Evolutionary conservation across 1,140 invertebrate species (phyloP).

Genomic region (Cecropterus lyciades): DNA sequence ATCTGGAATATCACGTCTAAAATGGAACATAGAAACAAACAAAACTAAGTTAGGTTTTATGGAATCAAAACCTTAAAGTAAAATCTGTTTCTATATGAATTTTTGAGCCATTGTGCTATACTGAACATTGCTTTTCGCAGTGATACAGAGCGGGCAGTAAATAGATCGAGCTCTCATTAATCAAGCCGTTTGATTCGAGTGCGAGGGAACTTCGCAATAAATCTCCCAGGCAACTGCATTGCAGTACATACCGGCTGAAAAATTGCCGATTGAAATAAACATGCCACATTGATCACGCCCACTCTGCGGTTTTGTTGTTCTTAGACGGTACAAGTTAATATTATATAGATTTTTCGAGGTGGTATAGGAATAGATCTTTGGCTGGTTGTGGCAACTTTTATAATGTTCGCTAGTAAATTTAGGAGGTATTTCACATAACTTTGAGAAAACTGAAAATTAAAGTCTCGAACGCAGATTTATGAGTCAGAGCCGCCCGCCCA

Average conservation of each 20-base stretch:
- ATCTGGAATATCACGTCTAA: too few relatives aligned
- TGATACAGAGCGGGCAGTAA: slow-evolving; percentile 59
- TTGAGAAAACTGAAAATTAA: too few relatives aligned
- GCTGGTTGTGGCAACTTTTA: too few relatives aligned
- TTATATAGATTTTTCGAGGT: slow-evolving; percentile 6
- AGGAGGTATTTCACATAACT: too few relatives aligned
- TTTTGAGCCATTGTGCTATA: not conserved
- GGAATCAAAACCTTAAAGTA: too few relatives aligned
- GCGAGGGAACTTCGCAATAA: slow-evolving; percentile 65
- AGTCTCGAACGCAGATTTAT: too few relatives aligned
- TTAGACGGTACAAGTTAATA: slow-evolving; percentile 27
- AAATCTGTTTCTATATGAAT: too few relatives aligned
- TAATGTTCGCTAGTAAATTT: too few relatives aligned
- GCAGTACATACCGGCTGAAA: slow-evolving; percentile 67
- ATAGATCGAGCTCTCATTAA: slow-evolving; percentile 71
- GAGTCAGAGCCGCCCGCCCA: too few relatives aligned
- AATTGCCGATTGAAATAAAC: slow-evolving; percentile 77
- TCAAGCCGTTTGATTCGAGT: slow-evolving; percentile 64
- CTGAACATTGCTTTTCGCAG: slow-evolving; percentile 7
- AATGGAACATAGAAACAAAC: too few relatives aligned
- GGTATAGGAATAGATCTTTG: not conserved
- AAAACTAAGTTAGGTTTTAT: too few relatives aligned
- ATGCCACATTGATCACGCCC: slow-evolving; percentile 59
- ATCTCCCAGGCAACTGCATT: slow-evolving; percentile 72
- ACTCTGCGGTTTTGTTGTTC: slow-evolving; percentile 37